Evolutionary conservation across 2,888 invertebrate species (phyloP), one percentile per base, ranked within the genome.

Genomic region (Aphrophora alni): DNA sequence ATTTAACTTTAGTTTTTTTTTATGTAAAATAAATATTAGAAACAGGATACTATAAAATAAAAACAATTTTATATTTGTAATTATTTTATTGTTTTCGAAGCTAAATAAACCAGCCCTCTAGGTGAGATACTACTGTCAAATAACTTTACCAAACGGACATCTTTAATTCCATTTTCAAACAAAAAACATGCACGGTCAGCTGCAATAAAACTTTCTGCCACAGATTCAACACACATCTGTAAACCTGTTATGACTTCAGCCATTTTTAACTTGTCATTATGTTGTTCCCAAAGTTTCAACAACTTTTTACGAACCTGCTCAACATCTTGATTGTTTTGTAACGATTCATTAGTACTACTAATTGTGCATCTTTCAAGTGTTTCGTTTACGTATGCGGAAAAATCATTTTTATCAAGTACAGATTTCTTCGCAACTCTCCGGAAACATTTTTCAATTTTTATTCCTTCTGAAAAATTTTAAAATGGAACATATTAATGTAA

Each of bases 181-280:
- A 78, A 44, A 33, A 26, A 78, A 17, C 73, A 72, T 2, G 27
- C 51, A 59, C 78, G 38, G 59, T 78, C 78, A 1, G 73, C 51
- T 27, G 73, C 78, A 21, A 78, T 44, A 27, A 78, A 51, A 59
- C 78, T 78, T 27, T 78, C 78, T 10, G 72, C 73, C 14, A 78
- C 78, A 8, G 78, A 44, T 38, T 78, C 78, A 12, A 78, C 28
- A 38, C 78, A 73, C 78, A 78, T 80, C 70, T 80, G 80, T 17
- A 75, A 75, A 8, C 38, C 75, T 44, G 75, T 80, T 26, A 78
- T 4, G 14, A 75, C 71, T 38, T 75, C 80, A 12, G 27, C 71
- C 27, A 71, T 44, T 28, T 24, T 14, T 26, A 59, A 33, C 59
- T 78, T 78, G 28, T 33, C 70, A n/a, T 38, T n/a, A 38, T 75